Base-by-base conservation (phyloP, 2,888 invertebrate genomes). In the Ochropleura leucogaster region DNA sequence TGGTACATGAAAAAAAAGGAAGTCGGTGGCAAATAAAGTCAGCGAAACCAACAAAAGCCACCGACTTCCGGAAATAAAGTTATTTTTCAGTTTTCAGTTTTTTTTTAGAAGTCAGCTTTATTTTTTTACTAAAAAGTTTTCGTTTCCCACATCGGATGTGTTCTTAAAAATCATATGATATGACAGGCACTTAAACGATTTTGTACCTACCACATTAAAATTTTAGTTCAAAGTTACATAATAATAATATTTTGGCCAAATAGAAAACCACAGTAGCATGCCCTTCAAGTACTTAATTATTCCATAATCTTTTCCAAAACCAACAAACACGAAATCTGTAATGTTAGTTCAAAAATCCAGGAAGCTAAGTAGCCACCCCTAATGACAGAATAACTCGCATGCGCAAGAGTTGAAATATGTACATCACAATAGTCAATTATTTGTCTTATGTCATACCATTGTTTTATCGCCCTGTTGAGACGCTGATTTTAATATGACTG, bases 401-500 rank as follows among this genome's bases (percentile, higher is more conserved):
- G 64, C 60, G 46, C 46, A 69, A 8, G 60, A 81, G 30, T 66
- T 77, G 65, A 57, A 82, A 70, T 77, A 62, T 62, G 62, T 44
- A 70, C 72, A 80, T 72, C 65, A 83, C 85, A 86, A 86, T 87
- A 80, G 74, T 64, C 83, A 85, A 87, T 86, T 87, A 87, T 74
- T 67, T 47, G 82, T 74, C 74, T 86, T 87, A 81, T 81, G 85
- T 85, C 86, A 85, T 86, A 14, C 82, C 68, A 85, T 85, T 86
- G 85, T 87, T 76, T 72, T 42, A 67, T 57, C 55, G 76, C 63
- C 44, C 68, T 47, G 66, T 46, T 65, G 70, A 69, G 72, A 63
- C 68, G 57, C 65, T 62, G 20, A 80, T 82, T 82, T 83, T 68
- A 83, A 71, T 81, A 68, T 40, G n/a, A 47, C 71, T 49, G 49